phyloP scores from a whole-genome alignment of 2,113 vertebrate species.

The Callopanchax toddi region DNA sequence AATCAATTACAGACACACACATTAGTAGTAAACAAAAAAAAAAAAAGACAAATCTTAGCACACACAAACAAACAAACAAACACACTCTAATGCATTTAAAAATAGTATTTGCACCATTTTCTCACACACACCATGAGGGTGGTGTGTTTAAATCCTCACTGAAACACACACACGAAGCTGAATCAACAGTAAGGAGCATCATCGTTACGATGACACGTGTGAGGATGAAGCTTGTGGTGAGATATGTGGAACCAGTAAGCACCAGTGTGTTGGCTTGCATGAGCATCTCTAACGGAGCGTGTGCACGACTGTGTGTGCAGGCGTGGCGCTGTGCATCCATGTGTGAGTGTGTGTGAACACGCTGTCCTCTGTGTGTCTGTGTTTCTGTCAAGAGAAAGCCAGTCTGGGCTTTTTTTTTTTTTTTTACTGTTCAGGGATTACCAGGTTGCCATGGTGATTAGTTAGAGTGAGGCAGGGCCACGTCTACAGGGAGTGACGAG shows the following conservation, averaged over 20 bases:
- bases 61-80: not conserved
- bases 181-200: constrained; percentile 29
- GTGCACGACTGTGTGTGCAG: constrained; percentile 19
- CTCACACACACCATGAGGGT: too few species aligned
- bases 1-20: constrained; percentile 72
- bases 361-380: constrained; percentile 10
- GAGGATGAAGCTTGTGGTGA: constrained; percentile 24
- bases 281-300: constrained; percentile 33
- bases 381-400: constrained; percentile 11
- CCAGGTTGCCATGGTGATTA: constrained; percentile 81
- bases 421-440: constrained; percentile 73
- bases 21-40: constrained; percentile 21
- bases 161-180: constrained; percentile 17
- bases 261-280: constrained; percentile 49
- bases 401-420: constrained; percentile 51
- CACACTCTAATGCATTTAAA: not conserved
- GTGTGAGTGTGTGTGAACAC: constrained; percentile 20
- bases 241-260: constrained; percentile 59
- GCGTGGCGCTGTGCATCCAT: constrained; percentile 3
- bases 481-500: constrained; percentile 62
- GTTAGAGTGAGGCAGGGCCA: constrained; percentile 71
- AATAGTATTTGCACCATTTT: constrained; percentile 26
- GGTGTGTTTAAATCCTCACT: constrained; percentile 31
- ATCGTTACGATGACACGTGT: constrained; percentile 25
- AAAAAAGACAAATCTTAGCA: constrained; percentile 32